phyloP scores from a whole-genome alignment of 2,113 vertebrate genomes.

The Alligator sinensis region DNA sequence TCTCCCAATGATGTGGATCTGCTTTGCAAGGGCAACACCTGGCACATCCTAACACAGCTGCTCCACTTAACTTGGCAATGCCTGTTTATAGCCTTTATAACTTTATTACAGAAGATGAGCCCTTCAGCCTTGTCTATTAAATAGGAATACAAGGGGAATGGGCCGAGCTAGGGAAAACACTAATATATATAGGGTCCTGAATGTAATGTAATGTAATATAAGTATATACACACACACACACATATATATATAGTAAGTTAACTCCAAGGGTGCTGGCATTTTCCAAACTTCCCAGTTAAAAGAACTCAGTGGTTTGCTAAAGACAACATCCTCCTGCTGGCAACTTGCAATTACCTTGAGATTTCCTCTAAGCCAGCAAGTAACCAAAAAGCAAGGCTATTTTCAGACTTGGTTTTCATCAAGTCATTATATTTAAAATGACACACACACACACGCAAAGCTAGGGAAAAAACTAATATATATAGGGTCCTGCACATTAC shows the following conservation, averaged over 20 bases:
- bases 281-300: slow-evolving; percentile 52
- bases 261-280: slow-evolving; percentile 9
- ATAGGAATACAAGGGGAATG: background rate
- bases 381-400: slow-evolving; percentile 31
- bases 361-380: slow-evolving; percentile 29
- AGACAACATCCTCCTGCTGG: slow-evolving; percentile 57
- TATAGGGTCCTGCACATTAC: too few relatives aligned
- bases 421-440: too few relatives aligned
- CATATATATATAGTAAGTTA: too few relatives aligned
- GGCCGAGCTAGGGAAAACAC: background rate
- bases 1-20: too few relatives aligned
- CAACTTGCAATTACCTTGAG: slow-evolving; percentile 27
- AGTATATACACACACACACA: too few relatives aligned
- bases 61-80: too few relatives aligned
- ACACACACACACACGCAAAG: too few relatives aligned
- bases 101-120: background rate
- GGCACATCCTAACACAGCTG: too few relatives aligned
- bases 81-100: background rate
- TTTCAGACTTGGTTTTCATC: slow-evolving; percentile 24
- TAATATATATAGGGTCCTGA: too few relatives aligned
- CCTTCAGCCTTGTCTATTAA: background rate
- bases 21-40: too few relatives aligned
- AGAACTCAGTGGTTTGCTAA: slow-evolving; percentile 44
- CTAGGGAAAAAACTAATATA: too few relatives aligned
- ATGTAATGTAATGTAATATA: too few relatives aligned